Base-by-base conservation (phyloP, 2,888 invertebrate genomes). In the Corythucha ciliata region DNA sequence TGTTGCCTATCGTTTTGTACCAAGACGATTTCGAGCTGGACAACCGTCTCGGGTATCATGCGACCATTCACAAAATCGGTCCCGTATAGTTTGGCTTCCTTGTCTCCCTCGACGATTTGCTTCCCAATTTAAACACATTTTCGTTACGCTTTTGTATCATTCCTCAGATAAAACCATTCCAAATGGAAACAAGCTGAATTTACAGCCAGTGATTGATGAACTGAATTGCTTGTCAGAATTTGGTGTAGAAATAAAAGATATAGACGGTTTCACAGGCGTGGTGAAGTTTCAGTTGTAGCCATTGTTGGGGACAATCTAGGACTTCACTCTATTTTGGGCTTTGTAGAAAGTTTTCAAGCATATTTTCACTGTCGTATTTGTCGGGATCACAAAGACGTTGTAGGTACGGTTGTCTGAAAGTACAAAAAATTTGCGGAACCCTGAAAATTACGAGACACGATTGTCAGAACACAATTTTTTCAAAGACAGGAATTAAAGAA, bases 1-100 rank as follows among this genome's bases (percentile, higher is more conserved):
- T n/a, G n/a, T n/a, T n/a, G n/a, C n/a, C n/a, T n/a, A n/a, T n/a
- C n/a, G n/a, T n/a, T n/a, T n/a, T n/a, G n/a, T n/a, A n/a, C n/a
- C n/a, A n/a, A n/a, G 42, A 45, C 7, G 45, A 45, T 21, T 45
- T 45, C 21, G 45, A 45, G 18, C 8, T 16, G 5, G 2, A 20
- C 4, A 27, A 26, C 25, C 32, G 39, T 20, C 47, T 52, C 22
- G 48, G 52, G n/a, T 39, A 32, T 18, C 39, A 48, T 39, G 37
- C 47, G 3, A 32, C 39, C 14, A 16, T 39, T n/a, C 46, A 52
- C 29, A 52, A 48, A 27, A 32, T 52, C n/a, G 52, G 52, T 4
- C 32, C 26, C 12, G 52, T 52, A 7, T 52, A 52, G 16, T n/a
- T 27, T 26, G 39, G 3, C 21, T 52, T 4, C 47, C 52, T 18